Conservation (phyloP, 2,113 vertebrate species). For the Engraulis encrasicolus region DNA sequence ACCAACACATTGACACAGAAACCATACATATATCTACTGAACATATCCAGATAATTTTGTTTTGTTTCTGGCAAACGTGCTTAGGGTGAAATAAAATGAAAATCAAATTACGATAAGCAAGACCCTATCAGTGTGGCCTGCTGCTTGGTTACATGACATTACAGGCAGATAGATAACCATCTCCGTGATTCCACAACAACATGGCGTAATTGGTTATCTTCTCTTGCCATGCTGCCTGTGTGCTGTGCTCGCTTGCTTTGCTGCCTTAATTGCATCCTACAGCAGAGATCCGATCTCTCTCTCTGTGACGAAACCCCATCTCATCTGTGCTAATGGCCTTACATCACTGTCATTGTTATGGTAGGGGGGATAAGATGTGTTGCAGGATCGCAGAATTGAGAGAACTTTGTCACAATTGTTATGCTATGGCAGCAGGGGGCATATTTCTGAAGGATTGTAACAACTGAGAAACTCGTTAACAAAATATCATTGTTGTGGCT, state of each 20-base stretch:
- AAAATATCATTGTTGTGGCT: background rate
- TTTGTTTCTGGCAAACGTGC: too few species aligned
- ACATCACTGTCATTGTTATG: background rate
- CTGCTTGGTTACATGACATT: constrained; percentile 69
- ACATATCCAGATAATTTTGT: too few species aligned
- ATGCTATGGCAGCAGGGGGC: too few species aligned
- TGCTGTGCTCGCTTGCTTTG: background rate
- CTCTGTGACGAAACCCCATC: background rate
- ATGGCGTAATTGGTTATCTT: background rate
- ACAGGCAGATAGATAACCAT: background rate
- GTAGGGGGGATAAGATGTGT: background rate
- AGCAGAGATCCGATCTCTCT: background rate
- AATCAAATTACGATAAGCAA: too few species aligned
- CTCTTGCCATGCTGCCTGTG: background rate
- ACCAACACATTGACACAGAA: too few species aligned
- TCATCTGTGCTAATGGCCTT: background rate
- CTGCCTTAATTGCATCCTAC: background rate
- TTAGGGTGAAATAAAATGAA: too few species aligned
- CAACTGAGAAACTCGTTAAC: too few species aligned
- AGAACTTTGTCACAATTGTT: background rate
- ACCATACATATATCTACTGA: too few species aligned
- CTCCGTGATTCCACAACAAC: background rate
- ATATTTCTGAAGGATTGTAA: too few species aligned
- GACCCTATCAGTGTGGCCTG: too few species aligned
- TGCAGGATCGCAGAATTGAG: too few species aligned